Evolutionary conservation across 2,888 invertebrate genomes (phyloP).

Genomic region (Julus scandinavius): DNA sequence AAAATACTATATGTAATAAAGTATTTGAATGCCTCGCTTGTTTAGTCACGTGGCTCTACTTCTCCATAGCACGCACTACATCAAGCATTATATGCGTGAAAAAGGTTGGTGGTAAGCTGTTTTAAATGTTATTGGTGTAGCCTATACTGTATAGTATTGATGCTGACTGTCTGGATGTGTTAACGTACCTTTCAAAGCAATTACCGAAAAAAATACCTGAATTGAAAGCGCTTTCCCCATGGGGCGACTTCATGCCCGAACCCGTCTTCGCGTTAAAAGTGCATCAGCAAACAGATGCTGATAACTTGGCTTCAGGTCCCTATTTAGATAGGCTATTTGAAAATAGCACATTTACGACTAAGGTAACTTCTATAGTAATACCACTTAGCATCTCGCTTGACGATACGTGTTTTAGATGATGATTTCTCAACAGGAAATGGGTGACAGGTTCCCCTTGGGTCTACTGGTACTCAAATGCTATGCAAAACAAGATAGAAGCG

Average conservation of each 20-base stretch:
- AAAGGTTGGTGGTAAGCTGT: neutral
- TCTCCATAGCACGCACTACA: neutral
- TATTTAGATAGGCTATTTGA: neutral
- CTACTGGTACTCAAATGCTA: neutral
- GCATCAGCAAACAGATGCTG: slow-evolving; percentile 10
- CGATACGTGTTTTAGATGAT: slow-evolving; percentile 20
- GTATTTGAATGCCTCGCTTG: neutral
- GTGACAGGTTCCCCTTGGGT: neutral
- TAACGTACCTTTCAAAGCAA: neutral
- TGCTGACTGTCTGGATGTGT: neutral
- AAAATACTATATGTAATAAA: neutral
- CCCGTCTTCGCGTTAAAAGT: neutral
- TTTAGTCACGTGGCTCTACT: neutral
- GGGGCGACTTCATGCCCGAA: neutral
- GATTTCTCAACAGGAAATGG: neutral
- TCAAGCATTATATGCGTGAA: neutral
- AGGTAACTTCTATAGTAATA: neutral
- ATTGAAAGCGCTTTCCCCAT: neutral
- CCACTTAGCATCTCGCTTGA: slow-evolving; percentile 21
- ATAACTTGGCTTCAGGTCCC: neutral
- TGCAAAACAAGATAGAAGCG: neutral
- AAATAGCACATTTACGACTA: neutral
- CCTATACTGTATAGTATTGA: neutral
- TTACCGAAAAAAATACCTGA: neutral
- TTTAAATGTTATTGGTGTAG: neutral